These are phyloP conservation scores for Vicugna pacos DNA, from an alignment of 2,113 vertebrate genomes.

Conservation along the genomic window DNA sequence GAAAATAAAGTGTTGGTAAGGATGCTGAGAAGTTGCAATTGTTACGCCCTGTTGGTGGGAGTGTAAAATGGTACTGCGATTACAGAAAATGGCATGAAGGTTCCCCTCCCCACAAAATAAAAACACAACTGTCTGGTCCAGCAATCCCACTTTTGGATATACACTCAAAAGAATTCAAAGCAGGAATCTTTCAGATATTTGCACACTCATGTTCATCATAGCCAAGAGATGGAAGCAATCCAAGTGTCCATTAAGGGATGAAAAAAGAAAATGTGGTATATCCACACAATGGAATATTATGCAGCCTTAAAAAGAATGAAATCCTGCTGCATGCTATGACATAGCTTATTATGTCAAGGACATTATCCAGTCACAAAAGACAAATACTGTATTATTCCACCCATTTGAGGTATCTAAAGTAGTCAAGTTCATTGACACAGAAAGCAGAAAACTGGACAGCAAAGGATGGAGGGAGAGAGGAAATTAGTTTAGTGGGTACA, in stretches of 20 bases:
- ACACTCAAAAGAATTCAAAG: neutral
- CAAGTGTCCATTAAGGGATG: neutral
- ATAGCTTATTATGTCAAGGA: neutral
- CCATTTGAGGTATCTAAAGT: neutral
- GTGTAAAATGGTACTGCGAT: neutral
- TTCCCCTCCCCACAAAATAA: neutral
- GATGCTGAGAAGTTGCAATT: neutral
- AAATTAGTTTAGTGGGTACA: neutral
- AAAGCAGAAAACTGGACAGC: neutral
- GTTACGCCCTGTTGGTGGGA: neutral
- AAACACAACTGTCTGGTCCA: neutral
- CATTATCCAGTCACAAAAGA: neutral
- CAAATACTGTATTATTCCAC: neutral
- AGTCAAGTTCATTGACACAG: neutral
- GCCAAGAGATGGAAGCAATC: neutral
- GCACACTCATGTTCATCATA: neutral
- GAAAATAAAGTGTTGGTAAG: neutral
- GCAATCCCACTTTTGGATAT: neutral
- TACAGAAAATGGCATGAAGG: neutral
- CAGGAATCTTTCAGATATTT: neutral
- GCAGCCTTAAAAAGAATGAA: neutral
- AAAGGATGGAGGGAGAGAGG: neutral
- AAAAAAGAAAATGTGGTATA: neutral
- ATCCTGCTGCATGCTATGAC: neutral
- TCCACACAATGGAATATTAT: neutral